A percentile compares a stretch with the other conserved stretches of the same genome.
phyloP scores from a whole-genome alignment of 2,113 vertebrate species.

The Coreoperca whiteheadi region DNA sequence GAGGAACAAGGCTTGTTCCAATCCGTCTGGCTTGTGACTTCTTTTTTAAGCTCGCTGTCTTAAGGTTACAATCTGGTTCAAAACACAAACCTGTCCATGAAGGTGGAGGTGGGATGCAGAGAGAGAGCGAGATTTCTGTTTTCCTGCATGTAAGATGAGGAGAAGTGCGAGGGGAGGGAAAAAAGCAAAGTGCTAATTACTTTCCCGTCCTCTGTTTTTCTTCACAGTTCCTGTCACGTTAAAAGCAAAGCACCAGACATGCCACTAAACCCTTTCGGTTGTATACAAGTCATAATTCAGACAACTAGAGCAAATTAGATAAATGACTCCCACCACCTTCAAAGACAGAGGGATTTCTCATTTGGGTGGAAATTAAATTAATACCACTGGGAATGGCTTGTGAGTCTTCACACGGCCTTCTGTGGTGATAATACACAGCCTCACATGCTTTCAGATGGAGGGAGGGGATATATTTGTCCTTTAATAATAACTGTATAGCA shows the following conservation, averaged over 20 bases:
- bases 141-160: not conserved
- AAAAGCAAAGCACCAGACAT: conserved; percentile 43
- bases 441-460: conserved; percentile 32
- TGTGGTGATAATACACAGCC: conserved; percentile 26
- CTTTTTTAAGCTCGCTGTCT: not conserved
- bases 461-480: conserved; percentile 51
- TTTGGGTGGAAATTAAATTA: conserved; percentile 74
- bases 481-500: conserved; percentile 71
- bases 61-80: not conserved
- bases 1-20: not conserved
- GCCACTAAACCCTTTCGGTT: conserved; percentile 44
- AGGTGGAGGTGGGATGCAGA: not conserved
- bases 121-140: not conserved
- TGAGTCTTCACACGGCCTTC: conserved; percentile 42
- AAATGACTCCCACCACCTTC: conserved; percentile 68
- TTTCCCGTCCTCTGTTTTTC: conserved; percentile 36
- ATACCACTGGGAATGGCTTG: conserved; percentile 57
- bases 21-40: not conserved
- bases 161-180: not conserved
- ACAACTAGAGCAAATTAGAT: conserved; percentile 68
- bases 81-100: not conserved
- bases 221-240: conserved; percentile 44
- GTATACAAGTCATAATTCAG: conserved; percentile 64
- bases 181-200: conserved; percentile 41
- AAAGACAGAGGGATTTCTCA: conserved; percentile 70